A percentile compares a stretch with the other conserved stretches of the same genome.
Conservation (phyloP, 2,797 vertebrate genomes). For the Lepus oiostolus region DNA sequence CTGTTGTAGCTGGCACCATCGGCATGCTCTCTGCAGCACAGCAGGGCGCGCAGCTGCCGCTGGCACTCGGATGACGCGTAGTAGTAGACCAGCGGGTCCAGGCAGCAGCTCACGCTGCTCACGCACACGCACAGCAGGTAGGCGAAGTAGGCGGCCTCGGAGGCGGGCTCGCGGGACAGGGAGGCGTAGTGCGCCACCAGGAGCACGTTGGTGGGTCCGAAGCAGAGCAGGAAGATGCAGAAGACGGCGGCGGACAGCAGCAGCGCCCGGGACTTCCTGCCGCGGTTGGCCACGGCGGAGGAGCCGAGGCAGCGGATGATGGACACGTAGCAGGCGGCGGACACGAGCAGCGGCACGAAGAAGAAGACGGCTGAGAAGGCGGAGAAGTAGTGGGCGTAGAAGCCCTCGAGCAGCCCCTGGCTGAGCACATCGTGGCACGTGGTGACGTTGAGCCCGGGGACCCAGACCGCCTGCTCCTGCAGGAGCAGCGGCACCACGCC, state of each 20-base stretch:
- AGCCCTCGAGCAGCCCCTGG: constrained; percentile 83
- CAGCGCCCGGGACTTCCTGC: constrained; percentile 92
- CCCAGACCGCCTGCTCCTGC: constrained; percentile 91
- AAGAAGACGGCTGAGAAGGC: constrained; percentile 92
- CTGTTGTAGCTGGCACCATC: constrained; percentile 87
- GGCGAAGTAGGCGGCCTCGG: constrained; percentile 92
- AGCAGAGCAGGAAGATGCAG: constrained; percentile 95
- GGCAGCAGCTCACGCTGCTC: constrained; percentile 95
- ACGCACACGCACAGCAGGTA: constrained; percentile 94
- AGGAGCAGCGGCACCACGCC: constrained; percentile 93
- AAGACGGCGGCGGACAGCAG: constrained; percentile 93
- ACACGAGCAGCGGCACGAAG: constrained; percentile 90
- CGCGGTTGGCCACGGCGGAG: constrained; percentile 88
- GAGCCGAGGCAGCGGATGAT: constrained; percentile 93
- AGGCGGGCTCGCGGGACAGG: constrained; percentile 73
- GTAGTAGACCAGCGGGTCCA: constrained; percentile 96
- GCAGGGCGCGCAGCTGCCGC: constrained; percentile 90
- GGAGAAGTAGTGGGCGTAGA: constrained; percentile 92
- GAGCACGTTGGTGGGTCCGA: constrained; percentile 95
- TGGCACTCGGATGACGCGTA: constrained; percentile 96
- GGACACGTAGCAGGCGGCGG: constrained; percentile 90
- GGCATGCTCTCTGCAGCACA: constrained; percentile 86
- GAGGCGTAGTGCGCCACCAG: constrained; percentile 92
- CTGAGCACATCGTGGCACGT: constrained; percentile 95
- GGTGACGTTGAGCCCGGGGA: constrained; percentile 87